Evolutionary conservation across 2,797 vertebrate genomes (phyloP).

Genomic region (Xerus rutilus): DNA sequence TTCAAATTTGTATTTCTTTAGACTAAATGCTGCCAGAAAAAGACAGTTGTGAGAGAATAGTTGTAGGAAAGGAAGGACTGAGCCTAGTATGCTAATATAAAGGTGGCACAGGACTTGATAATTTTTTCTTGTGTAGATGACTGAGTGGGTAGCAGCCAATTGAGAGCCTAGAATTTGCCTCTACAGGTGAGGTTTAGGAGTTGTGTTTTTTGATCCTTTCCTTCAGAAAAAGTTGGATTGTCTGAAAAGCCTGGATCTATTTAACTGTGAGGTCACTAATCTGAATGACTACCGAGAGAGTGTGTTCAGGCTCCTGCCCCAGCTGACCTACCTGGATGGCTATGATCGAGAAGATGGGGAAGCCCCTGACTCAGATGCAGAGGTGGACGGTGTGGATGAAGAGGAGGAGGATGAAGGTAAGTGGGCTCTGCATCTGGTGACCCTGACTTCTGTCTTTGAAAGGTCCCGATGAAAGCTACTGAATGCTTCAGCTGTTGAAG

Average conservation of each 20-base stretch:
- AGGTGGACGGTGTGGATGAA: slow-evolving; percentile 93
- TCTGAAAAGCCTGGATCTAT: slow-evolving; percentile 96
- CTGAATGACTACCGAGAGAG: slow-evolving; percentile 96
- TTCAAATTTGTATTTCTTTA: slow-evolving; percentile 48
- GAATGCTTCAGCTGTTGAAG: background rate
- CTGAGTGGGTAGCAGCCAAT: slow-evolving; percentile 8
- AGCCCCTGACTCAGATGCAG: slow-evolving; percentile 94
- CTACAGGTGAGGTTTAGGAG: slow-evolving; percentile 66
- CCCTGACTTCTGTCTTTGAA: background rate
- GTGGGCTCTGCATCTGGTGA: background rate
- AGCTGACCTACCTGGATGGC: slow-evolving; percentile 95
- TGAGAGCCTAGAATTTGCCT: slow-evolving; percentile 52
- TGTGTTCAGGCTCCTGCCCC: slow-evolving; percentile 95
- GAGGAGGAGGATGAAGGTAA: slow-evolving; percentile 88
- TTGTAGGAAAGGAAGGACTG: background rate
- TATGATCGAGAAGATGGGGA: slow-evolving; percentile 94
- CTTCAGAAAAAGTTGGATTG: slow-evolving; percentile 95
- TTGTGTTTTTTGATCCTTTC: slow-evolving; percentile 45
- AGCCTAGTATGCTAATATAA: background rate
- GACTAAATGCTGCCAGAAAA: background rate
- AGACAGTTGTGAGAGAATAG: background rate
- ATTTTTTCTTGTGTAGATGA: background rate
- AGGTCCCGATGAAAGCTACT: background rate
- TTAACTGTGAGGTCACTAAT: slow-evolving; percentile 97
- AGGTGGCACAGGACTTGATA: background rate